Base-by-base conservation (phyloP, 2,113 vertebrate genomes). In the Coregonus clupeaformis region DNA sequence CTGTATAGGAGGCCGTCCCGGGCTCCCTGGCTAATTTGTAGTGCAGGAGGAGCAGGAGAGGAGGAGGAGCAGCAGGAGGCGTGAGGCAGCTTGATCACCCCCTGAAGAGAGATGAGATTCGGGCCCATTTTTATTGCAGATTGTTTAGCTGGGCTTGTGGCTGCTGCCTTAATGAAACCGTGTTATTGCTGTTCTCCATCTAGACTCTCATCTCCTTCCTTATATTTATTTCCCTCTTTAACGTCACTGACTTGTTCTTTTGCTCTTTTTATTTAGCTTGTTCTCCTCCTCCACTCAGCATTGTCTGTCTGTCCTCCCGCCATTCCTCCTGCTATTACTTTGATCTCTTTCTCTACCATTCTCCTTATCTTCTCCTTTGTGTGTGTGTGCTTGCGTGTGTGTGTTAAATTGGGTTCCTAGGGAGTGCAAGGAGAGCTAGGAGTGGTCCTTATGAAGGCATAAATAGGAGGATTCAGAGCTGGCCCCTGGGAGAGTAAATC, bases 21-120 rank as follows among this genome's bases (percentile, higher is more conserved):
- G 59, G n/a, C 59, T 24, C 59, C 59, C 59, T 52, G 47, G 24
- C 49, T 71, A 47, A 71, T 71, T 55, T 70, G 47, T 29, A 12
- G 11, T 69, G 60, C 11, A n/a, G 49, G 71, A 81, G 16, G 57
- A 32, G 59, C 14, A 32, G 52, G 32, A 36, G n/a, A n/a, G n/a
- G 32, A 36, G 32, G 32, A 36, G 2, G 32, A 36, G 32, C 32
- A 36, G 32, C 32, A 49, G 47, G 47, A 49, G 47, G 47, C 14
- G 24, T 5, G 18, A 68, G 68, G 22, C 69, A 47, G 71, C 57
- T 3, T 65, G 65, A 80, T 71, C 64, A 65, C 72, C 66, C 81
- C 81, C 81, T 71, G 62, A 65, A 76, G 81, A 80, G 52, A 71
- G 73, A 74, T 72, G 49, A 24, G 55, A 52, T 30, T 42, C 77